Evolutionary conservation across 37 sponge, comb jelly and placozoan species (phyloP).

Genomic region (Corticium candelabrum): DNA sequence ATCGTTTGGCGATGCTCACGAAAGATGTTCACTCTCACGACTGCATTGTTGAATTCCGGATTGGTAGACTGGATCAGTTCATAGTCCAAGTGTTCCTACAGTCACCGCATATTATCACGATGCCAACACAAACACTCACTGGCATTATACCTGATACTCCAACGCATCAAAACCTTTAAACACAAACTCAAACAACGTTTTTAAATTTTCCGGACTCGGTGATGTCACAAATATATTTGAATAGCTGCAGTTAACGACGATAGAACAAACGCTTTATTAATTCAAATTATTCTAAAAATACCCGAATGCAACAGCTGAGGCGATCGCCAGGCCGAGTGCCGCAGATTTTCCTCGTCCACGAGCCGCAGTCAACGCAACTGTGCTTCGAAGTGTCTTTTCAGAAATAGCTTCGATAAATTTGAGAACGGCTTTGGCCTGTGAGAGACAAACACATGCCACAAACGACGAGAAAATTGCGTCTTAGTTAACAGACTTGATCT

Average conservation of each 20-base stretch:
- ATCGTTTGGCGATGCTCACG: conserved; percentile 90
- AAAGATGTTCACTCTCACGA: conserved; percentile 82
- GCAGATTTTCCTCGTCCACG: conserved; percentile 96
- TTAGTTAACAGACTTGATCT: conserved; percentile 57
- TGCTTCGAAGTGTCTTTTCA: conserved; percentile 76
- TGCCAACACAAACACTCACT: background rate
- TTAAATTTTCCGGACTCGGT: conserved; percentile 88
- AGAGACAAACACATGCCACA: background rate
- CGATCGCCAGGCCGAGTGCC: conserved; percentile 80
- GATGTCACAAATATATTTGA: conserved; percentile 93
- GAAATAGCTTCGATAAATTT: conserved; percentile 86
- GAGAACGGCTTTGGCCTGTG: conserved; percentile 75
- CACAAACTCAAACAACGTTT: conserved; percentile 92
- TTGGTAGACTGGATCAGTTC: conserved; percentile 87
- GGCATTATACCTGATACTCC: conserved; percentile 29
- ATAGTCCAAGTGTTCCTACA: conserved; percentile 72
- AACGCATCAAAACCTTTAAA: conserved; percentile 88
- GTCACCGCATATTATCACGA: conserved; percentile 10
- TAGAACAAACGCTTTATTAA: too few species aligned
- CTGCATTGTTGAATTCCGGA: conserved; percentile 78
- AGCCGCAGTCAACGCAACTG: conserved; percentile 90
- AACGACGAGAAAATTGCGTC: background rate
- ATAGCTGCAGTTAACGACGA: conserved; percentile 38
- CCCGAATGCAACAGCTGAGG: conserved; percentile 87
- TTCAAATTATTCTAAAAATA: conserved; percentile 19